These are phyloP conservation scores for Porites divaricata DNA, from an alignment of 92 coral and sea anemone genomes.

Conservation along the genomic window DNA sequence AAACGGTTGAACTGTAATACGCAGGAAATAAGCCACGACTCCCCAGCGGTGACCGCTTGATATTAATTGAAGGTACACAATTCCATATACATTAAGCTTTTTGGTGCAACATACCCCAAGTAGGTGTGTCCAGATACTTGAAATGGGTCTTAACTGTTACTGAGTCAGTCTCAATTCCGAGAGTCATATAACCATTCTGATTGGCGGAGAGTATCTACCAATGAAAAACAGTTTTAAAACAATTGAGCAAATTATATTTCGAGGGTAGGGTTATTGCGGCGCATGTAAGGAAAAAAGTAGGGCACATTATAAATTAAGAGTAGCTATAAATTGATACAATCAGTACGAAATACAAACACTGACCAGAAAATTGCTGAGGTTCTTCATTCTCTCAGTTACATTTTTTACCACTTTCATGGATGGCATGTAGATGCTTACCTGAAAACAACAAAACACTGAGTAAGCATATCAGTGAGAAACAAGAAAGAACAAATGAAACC, in stretches of 20 bases:
- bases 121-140: conserved; percentile 86
- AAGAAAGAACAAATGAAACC: background rate
- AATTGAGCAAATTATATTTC: background rate
- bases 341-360: background rate
- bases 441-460: background rate
- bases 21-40: no score
- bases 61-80: no score
- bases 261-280: no score
- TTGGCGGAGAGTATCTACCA: conserved; percentile 90
- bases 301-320: no score
- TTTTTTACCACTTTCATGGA: conserved; percentile 87
- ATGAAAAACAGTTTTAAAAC: background rate
- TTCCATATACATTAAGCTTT: no score
- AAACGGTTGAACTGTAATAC: no score
- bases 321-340: no score
- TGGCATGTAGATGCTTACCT: conserved; percentile 98
- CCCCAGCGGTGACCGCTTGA: no score
- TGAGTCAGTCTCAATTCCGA: conserved; percentile 92
- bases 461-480: background rate
- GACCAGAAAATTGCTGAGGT: conserved; percentile 87
- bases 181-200: conserved; percentile 92
- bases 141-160: conserved; percentile 93
- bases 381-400: conserved; percentile 96
- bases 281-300: no score
- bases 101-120: conserved; percentile 65